Percentiles rank a stretch among this genome's conserved stretches.
Conservation (phyloP, 1,140 invertebrate genomes). For the Zaprionus lachaisei region DNA sequence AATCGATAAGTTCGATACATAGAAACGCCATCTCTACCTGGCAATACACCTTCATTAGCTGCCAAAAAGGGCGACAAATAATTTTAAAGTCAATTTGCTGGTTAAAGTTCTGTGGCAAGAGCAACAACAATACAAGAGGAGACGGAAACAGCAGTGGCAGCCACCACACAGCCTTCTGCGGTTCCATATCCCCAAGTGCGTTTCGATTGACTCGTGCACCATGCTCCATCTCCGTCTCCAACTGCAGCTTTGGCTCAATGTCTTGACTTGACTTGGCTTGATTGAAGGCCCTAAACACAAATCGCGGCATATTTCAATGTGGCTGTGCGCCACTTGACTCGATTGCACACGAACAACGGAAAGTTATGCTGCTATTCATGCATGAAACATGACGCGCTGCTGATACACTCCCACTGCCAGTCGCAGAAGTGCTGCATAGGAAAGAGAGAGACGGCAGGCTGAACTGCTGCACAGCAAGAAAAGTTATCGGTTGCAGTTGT, state of each 20-base stretch:
- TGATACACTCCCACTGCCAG: slow-evolving; percentile 1
- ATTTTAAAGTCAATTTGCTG: slow-evolving; percentile 30
- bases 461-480: slow-evolving; percentile 1
- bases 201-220: not conserved
- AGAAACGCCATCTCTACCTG: not conserved
- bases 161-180: not conserved
- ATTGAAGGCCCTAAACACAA: slow-evolving; percentile 59
- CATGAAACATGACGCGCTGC: slow-evolving; percentile 66
- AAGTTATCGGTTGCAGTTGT: not conserved
- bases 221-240: no score
- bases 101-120: slow-evolving; percentile 33
- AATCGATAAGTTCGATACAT: not conserved
- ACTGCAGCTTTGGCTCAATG: slow-evolving; percentile 2
- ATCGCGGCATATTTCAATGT: slow-evolving; percentile 60
- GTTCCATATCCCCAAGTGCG: not conserved
- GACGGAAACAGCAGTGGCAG: not conserved
- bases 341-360: slow-evolving; percentile 72
- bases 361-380: slow-evolving; percentile 77
- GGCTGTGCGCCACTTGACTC: slow-evolving; percentile 67
- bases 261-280: slow-evolving; percentile 28
- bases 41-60: not conserved
- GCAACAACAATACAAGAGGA: slow-evolving; percentile 12
- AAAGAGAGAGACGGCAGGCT: not conserved
- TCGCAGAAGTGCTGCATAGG: not conserved
- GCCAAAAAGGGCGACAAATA: slow-evolving; percentile 1